These are phyloP conservation scores for Martes flavigula DNA, from an alignment of 2,797 vertebrate species.

Conservation along the genomic window DNA sequence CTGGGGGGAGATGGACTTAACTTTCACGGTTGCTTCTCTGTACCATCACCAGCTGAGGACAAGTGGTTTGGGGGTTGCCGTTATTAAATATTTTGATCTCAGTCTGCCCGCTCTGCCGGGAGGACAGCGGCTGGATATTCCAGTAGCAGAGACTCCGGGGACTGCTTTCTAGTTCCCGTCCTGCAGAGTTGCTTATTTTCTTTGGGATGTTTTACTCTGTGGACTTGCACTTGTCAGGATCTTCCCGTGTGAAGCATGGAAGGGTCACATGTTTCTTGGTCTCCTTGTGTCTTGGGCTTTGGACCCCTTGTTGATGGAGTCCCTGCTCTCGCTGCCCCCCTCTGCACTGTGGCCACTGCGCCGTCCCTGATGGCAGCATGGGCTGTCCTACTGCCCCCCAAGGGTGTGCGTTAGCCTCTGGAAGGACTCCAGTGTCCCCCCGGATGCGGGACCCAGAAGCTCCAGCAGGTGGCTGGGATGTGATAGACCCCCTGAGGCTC, in stretches of 20 bases:
- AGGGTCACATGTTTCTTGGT: background rate
- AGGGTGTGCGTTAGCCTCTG: background rate
- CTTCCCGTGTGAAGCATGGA: too few relatives aligned
- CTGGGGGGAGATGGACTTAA: conserved; percentile 17
- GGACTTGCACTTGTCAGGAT: too few relatives aligned
- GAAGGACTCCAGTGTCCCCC: background rate
- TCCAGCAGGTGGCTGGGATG: too few relatives aligned
- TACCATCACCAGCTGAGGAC: background rate
- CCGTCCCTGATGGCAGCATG: background rate
- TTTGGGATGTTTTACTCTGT: rapidly evolving
- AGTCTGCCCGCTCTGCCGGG: background rate
- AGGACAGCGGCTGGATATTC: background rate
- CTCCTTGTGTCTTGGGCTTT: background rate
- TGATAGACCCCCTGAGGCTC: background rate
- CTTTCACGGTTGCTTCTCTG: background rate
- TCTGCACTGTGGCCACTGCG: rapidly evolving
- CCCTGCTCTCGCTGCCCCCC: too few relatives aligned
- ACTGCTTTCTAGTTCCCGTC: background rate
- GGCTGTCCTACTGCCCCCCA: rapidly evolving
- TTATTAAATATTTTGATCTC: conserved; percentile 7
- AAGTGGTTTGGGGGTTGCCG: background rate
- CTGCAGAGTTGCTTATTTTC: background rate
- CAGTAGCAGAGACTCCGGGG: background rate
- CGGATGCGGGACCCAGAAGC: too few relatives aligned
- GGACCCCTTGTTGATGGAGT: background rate